phyloP scores from a whole-genome alignment of 2,888 invertebrate genomes.

The Cheilosia scutellata region DNA sequence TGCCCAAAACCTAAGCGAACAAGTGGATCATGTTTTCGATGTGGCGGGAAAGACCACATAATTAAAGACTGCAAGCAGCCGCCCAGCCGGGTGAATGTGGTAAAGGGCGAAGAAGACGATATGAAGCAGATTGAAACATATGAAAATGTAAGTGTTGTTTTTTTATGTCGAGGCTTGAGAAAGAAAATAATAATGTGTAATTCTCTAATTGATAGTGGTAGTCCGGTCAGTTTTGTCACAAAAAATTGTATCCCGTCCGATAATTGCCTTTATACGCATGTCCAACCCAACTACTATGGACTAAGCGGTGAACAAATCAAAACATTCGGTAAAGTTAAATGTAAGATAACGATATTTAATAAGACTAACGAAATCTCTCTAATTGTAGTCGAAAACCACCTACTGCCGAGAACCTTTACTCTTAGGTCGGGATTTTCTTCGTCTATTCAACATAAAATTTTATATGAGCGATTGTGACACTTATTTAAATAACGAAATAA shows the following conservation, averaged over 20 bases:
- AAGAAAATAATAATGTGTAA: background rate
- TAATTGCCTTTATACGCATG: background rate
- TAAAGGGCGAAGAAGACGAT: background rate
- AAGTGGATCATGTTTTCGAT: conserved; percentile 9
- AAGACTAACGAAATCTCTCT: conserved; percentile 5
- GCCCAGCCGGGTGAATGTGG: background rate
- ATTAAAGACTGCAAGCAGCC: conserved; percentile 3
- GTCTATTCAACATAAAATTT: too few species aligned
- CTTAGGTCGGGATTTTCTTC: too few species aligned
- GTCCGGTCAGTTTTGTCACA: conserved; percentile 8
- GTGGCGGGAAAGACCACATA: conserved; percentile 23
- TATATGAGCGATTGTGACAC: background rate
- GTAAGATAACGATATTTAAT: conserved; percentile 7
- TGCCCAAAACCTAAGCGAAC: conserved; percentile 1
- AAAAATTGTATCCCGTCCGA: background rate
- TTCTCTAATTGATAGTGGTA: conserved; percentile 30
- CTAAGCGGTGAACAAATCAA: conserved; percentile 4
- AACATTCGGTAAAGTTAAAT: conserved; percentile 19
- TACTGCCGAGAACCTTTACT: conserved; percentile 3
- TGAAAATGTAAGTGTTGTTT: conserved; percentile 18
- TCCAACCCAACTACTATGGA: background rate
- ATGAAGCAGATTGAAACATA: background rate
- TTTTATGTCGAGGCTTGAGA: background rate
- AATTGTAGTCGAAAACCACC: conserved; percentile 4
- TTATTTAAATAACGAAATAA: background rate